Conservation (phyloP, 2,888 invertebrate species). For the Leucophenga montana region DNA sequence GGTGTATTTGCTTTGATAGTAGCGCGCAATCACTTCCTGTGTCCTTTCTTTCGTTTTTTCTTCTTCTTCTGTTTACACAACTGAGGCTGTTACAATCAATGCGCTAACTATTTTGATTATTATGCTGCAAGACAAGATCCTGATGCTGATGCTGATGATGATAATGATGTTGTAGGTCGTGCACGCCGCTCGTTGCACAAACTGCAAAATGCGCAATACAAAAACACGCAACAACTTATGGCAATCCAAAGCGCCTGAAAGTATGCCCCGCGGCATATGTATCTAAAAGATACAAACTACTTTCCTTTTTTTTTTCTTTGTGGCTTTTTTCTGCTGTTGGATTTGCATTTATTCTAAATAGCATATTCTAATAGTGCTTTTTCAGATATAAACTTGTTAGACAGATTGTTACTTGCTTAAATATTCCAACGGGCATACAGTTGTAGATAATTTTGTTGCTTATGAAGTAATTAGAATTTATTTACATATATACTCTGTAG, state of each 20-base stretch:
- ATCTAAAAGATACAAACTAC: constrained; percentile 25
- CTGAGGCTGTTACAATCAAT: constrained; percentile 4
- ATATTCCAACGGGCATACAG: too few species aligned
- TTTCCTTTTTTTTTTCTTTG: constrained; percentile 39
- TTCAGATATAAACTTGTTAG: too few species aligned
- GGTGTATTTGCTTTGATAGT: constrained; percentile 49
- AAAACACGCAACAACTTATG: neutral
- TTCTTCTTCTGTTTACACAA: constrained; percentile 35
- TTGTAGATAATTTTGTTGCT: too few species aligned
- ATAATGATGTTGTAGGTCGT: neutral
- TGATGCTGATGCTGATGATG: neutral
- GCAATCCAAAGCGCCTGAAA: constrained; percentile 11
- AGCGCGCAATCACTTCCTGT: neutral
- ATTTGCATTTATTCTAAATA: too few species aligned
- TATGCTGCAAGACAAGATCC: too few species aligned
- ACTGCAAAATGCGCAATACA: constrained; percentile 16
- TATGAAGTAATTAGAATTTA: too few species aligned
- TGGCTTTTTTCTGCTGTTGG: constrained; percentile 28
- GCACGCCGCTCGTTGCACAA: neutral
- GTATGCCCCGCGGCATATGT: neutral
- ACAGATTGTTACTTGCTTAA: too few species aligned
- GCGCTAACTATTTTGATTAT: too few species aligned
- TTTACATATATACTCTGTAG: too few species aligned
- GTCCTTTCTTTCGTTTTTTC: constrained; percentile 28
- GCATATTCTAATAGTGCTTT: too few species aligned